Conservation (phyloP, 2,888 invertebrate species). For the Hypselothyrea guttata region DNA sequence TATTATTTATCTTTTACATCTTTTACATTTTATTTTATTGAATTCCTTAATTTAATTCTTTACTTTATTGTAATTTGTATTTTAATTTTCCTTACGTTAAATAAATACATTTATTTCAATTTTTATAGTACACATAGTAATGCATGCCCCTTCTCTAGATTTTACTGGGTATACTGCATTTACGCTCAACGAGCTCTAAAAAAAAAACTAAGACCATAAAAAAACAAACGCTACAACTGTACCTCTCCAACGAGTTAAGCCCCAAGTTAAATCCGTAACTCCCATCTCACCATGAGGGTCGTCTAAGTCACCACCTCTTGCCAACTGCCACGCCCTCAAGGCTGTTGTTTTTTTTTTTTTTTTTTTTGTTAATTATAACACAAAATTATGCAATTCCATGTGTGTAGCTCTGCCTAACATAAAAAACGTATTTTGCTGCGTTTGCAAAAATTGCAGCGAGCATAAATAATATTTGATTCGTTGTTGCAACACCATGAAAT, state of each 20-base stretch:
- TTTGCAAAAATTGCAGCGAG: slow-evolving; percentile 41
- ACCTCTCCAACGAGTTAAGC: slow-evolving; percentile 43
- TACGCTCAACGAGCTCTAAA: slow-evolving; percentile 41
- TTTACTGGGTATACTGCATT: slow-evolving; percentile 21
- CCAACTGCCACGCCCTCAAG: background rate
- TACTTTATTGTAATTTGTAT: too few species aligned
- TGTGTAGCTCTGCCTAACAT: slow-evolving; percentile 32
- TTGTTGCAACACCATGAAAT: slow-evolving; percentile 8
- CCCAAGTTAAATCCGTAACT: too few species aligned
- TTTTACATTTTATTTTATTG: too few species aligned
- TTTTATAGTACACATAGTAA: too few species aligned
- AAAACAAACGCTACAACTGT: slow-evolving; percentile 32
- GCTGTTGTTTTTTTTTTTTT: too few species aligned
- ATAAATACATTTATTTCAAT: background rate
- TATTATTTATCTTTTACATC: too few species aligned
- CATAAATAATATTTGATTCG: slow-evolving; percentile 69
- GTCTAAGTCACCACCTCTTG: slow-evolving; percentile 15
- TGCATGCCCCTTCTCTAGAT: background rate
- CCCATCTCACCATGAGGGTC: background rate
- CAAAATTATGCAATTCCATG: slow-evolving; percentile 72
- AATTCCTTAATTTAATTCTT: too few species aligned
- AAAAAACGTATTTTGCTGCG: slow-evolving; percentile 46
- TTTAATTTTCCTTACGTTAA: too few species aligned
- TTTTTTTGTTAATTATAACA: slow-evolving; percentile 67
- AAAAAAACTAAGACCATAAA: slow-evolving; percentile 28